Conservation (phyloP, 1,140 invertebrate species). For the Eueides isabella region DNA sequence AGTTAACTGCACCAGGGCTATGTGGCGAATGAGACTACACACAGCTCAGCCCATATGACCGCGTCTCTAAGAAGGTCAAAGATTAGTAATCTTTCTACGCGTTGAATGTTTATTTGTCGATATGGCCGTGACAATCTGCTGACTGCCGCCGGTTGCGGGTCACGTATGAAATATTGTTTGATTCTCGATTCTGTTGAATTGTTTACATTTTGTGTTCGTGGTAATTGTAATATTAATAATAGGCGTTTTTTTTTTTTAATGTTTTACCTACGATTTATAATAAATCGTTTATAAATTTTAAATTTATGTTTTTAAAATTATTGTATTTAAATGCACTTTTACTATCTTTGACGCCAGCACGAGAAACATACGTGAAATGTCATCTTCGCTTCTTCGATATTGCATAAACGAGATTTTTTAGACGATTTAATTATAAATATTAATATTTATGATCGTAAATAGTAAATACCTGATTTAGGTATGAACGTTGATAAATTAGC, state of each 20-base stretch:
- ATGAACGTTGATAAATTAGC: background rate
- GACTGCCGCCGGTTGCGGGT: conserved; percentile 28
- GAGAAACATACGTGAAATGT: no score
- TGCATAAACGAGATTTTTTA: no score
- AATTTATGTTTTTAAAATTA: no score
- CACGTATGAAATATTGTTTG: conserved; percentile 20
- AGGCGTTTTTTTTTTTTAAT: background rate
- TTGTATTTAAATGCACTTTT: no score
- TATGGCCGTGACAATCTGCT: conserved; percentile 38
- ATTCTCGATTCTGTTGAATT: background rate
- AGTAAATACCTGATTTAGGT: background rate
- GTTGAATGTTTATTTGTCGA: conserved; percentile 37
- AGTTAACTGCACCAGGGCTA: conserved; percentile 56
- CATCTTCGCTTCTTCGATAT: no score
- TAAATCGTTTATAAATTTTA: no score
- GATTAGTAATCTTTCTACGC: conserved; percentile 54
- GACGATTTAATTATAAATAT: no score
- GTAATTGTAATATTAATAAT: background rate
- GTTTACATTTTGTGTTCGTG: background rate
- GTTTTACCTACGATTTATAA: background rate
- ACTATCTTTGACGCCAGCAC: no score
- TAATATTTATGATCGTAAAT: background rate
- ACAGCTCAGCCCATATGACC: conserved; percentile 44
- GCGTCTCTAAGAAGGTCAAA: conserved; percentile 59
- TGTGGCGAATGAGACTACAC: conserved; percentile 62